A percentile compares a stretch with the other conserved stretches of the same genome.
phyloP scores from a whole-genome alignment of 2,888 invertebrate genomes.

The Fragum sueziense region DNA sequence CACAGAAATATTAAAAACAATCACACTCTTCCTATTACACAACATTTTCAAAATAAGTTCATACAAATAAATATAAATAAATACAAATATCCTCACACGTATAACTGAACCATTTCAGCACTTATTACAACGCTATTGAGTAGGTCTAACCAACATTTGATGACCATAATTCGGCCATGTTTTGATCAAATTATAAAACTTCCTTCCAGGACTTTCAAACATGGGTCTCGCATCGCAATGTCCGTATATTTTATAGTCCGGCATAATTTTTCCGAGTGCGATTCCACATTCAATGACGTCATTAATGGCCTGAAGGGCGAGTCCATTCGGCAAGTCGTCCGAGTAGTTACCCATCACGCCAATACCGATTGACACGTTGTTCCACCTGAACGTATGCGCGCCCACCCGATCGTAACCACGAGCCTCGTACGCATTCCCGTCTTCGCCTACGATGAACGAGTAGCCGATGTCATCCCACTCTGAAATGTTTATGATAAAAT shows the following conservation, averaged over 20 bases:
- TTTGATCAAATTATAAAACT: constrained; percentile 66
- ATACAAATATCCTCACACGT: too few relatives aligned
- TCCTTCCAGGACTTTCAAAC: constrained; percentile 69
- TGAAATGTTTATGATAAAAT: too few relatives aligned
- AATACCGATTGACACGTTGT: constrained; percentile 83
- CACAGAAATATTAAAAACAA: too few relatives aligned
- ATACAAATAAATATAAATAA: too few relatives aligned
- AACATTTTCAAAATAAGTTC: too few relatives aligned
- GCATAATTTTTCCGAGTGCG: constrained; percentile 64
- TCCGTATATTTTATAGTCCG: constrained; percentile 72
- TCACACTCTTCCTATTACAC: too few relatives aligned
- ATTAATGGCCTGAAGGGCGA: constrained; percentile 63
- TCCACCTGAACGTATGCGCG: constrained; percentile 87
- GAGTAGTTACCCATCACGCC: constrained; percentile 77
- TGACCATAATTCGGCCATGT: constrained; percentile 56
- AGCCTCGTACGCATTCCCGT: constrained; percentile 89
- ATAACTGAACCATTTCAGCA: too few relatives aligned
- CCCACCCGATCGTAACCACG: constrained; percentile 90
- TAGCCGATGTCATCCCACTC: constrained; percentile 72
- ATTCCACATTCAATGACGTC: constrained; percentile 73
- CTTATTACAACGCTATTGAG: too few relatives aligned
- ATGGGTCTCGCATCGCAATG: constrained; percentile 71
- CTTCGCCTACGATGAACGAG: constrained; percentile 91
- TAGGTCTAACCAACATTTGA: constrained; percentile 9
- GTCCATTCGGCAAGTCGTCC: constrained; percentile 66